Base-by-base conservation (phyloP, 2,888 invertebrate genomes). In the Chamaedrilus cognettii region DNA sequence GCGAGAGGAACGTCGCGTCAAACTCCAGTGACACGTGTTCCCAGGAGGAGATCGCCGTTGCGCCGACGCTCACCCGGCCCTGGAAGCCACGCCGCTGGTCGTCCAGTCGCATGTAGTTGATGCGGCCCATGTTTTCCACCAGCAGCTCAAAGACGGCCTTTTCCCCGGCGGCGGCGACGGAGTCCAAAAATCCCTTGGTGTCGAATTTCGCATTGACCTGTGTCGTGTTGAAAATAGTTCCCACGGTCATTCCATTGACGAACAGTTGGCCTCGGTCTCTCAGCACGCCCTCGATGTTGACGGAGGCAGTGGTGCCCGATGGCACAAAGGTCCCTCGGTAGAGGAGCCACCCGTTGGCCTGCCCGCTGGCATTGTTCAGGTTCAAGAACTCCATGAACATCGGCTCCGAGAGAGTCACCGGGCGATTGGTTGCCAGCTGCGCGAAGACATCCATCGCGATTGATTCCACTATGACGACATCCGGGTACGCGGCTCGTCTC, bases 321-420 rank as follows among this genome's bases (percentile, higher is more conserved):
- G 5, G 19, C 5, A 5, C 19, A 15, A 81, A 70, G 11, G 61
- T 71, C 67, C 84, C 86, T 35, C 86, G 75, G 76, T 88, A 88
- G 33, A 87, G 72, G 23, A 86, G 83, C 73, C 87, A 88, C 0
- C 88, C 88, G 72, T 85, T 87, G 63, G 86, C 85, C 80, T 88
- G 88, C 0, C 88, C 88, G 11, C 49, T 26, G 56, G 80, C 84
- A 30, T 70, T 83, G 73, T 67, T 67, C 32, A 78, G 84, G 42
- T 77, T 70, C 51, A 83, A 66, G 64, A 72, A 73, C 73, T 84
- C 84, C 84, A 84, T 83, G 7, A 77, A 73, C 30, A 76, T 70
- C 0, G 66, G 62, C 3, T 62, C n/a, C 1, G 50, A 31, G 1
- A 5, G 42, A 1, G 28, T 34, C 1, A 42, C n/a, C 30, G 15